These are phyloP conservation scores for Drosophila merina DNA, from an alignment of 2,888 invertebrate genomes.

Conservation along the genomic window DNA sequence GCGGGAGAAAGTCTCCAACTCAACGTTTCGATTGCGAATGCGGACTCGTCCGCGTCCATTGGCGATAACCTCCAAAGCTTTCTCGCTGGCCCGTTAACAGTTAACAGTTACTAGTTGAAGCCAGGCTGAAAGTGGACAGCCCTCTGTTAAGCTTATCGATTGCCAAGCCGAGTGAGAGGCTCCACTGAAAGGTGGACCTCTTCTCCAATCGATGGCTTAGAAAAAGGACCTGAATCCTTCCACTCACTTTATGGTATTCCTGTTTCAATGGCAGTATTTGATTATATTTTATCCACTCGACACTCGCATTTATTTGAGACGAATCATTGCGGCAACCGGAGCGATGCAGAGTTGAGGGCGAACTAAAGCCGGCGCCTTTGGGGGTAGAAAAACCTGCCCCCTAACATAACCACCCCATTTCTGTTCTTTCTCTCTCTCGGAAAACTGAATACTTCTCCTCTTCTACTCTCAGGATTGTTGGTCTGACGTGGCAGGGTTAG, in stretches of 20 bases:
- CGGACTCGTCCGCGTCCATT: conserved; percentile 51
- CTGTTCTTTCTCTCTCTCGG: conserved; percentile 9
- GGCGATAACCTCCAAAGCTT: conserved; percentile 32
- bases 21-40: conserved; percentile 64
- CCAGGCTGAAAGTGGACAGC: conserved; percentile 54
- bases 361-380: conserved; percentile 44
- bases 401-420: conserved; percentile 44
- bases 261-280: background rate
- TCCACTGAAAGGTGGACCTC: conserved; percentile 28
- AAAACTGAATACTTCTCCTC: conserved; percentile 1
- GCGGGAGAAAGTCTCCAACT: conserved; percentile 43
- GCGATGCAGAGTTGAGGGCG: conserved; percentile 24
- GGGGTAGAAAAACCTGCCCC: conserved; percentile 38
- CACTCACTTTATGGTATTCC: background rate
- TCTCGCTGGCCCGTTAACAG: conserved; percentile 12
- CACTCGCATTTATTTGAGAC: conserved; percentile 1
- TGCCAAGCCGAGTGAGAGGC: conserved; percentile 50
- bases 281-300: conserved; percentile 8
- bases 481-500: conserved; percentile 4
- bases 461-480: background rate
- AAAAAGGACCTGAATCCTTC: background rate
- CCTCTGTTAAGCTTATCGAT: conserved; percentile 72
- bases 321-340: conserved; percentile 30
- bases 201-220: background rate
- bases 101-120: background rate